These are phyloP conservation scores for Balaenoptera acutorostrata DNA, from an alignment of 2,113 vertebrate genomes.

Conservation along the genomic window DNA sequence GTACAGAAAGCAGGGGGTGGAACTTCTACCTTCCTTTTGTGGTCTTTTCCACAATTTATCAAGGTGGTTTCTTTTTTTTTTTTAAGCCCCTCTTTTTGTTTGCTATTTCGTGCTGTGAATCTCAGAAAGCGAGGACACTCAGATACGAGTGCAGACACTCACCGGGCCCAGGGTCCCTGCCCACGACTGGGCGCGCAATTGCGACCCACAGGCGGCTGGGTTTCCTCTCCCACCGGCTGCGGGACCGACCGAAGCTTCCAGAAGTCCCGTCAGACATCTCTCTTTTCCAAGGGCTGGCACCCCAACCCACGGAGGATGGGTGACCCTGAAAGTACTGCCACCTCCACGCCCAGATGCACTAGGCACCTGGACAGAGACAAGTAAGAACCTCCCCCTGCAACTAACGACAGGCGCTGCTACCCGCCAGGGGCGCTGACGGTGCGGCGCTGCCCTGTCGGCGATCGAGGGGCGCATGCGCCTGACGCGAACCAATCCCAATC, in stretches of 20 bases:
- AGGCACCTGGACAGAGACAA: neutral
- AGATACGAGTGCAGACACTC: neutral
- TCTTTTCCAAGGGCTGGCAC: neutral
- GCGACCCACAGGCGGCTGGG: too few species aligned
- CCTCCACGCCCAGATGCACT: neutral
- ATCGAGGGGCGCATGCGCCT: fast-evolving
- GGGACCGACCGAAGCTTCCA: neutral
- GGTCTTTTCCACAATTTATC: neutral
- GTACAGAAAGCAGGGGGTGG: neutral
- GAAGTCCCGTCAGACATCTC: neutral
- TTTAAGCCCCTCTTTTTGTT: neutral
- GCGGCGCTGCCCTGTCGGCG: fast-evolving
- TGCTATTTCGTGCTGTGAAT: neutral
- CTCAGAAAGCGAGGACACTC: neutral
- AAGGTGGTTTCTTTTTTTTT: neutral
- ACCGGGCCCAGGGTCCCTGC: fast-evolving
- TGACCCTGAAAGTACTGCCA: neutral
- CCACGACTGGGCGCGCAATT: fast-evolving
- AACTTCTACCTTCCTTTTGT: neutral
- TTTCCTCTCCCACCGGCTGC: neutral
- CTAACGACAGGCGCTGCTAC: fast-evolving
- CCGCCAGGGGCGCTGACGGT: fast-evolving
- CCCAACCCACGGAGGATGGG: fast-evolving
- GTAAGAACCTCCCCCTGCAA: neutral
- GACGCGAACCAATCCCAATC: neutral